Base-by-base conservation (phyloP, 1,140 invertebrate species). In the Rhagoletis pomonella region DNA sequence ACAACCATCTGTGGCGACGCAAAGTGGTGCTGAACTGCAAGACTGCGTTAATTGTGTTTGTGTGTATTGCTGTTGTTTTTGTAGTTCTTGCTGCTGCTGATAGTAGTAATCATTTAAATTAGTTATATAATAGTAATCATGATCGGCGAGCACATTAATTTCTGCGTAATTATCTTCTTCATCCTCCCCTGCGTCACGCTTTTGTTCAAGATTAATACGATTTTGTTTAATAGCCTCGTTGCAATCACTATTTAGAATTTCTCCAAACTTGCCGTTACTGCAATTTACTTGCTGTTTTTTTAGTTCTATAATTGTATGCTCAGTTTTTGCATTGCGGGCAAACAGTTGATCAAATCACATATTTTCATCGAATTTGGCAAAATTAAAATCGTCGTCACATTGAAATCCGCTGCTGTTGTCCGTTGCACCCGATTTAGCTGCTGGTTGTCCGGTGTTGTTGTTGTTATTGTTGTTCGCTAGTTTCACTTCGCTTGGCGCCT, bases 331-430 rank as follows among this genome's bases (percentile, higher is more conserved):
- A 39, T 85, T 85, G 10, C 84, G 64, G 14, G 89, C 90, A 89
- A 91, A 92, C 47, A 91, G 89, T 90, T 91, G 89, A 88, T 91
- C 91, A 93, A 93, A 93, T 93, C 92, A 93, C 92, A 93, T 93
- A 88, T 93, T 93, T 93, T 93, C 92, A 90, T 93, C 92, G 89
- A 93, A 93, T 89, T 93, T 93, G 85, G 92, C 92, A 89, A 93
- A 93, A 88, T 93, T 93, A 77, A 93, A 89, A 86, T 91, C 90
- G 86, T 91, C 90, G 87, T 87, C 90, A 91, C 92, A 93, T 87
- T 93, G 89, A 85, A 92, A 93, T 4, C 89, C 89, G 42, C 89
- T 89, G 10, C 85, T 59, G 44, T 88, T 86, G 44, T 88, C 84
- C 19, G 67, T 73, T 50, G 85, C 73, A 59, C 73, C 14, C 55